phyloP scores from a whole-genome alignment of 2,888 invertebrate species.

The Drosophila lutescens region DNA sequence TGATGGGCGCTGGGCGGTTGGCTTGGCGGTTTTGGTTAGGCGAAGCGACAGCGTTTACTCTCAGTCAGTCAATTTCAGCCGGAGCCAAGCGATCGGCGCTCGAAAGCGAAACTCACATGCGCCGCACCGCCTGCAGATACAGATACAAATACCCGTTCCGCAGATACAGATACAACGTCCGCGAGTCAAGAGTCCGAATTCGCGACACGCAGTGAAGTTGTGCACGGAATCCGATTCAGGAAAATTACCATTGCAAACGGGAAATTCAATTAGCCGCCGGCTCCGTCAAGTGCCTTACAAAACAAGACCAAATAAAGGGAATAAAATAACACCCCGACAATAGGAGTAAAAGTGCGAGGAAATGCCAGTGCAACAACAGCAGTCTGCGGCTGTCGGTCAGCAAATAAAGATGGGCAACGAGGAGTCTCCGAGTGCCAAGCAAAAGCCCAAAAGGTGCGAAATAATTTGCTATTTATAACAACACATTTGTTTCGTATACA shows the following conservation, averaged over 20 bases:
- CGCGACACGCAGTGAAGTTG: constrained; percentile 38
- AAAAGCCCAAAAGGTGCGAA: constrained; percentile 57
- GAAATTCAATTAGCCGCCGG: constrained; percentile 16
- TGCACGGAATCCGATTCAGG: constrained; percentile 20
- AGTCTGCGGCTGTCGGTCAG: constrained; percentile 16
- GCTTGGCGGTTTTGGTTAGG: constrained; percentile 22
- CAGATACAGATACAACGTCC: constrained; percentile 26
- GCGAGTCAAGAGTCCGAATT: constrained; percentile 23
- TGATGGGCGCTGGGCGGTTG: constrained; percentile 40
- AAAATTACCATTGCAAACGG: constrained; percentile 34
- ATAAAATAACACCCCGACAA: constrained; percentile 20
- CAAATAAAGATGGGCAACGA: constrained; percentile 37
- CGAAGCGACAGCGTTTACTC: constrained; percentile 46
- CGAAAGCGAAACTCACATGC: constrained; percentile 56
- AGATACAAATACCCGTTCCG: constrained; percentile 34
- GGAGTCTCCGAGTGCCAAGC: constrained; percentile 27
- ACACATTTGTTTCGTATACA: constrained; percentile 15
- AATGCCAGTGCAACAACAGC: constrained; percentile 28
- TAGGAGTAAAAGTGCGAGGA: constrained; percentile 22
- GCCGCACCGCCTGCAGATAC: constrained; percentile 48
- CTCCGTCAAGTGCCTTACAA: constrained; percentile 38
- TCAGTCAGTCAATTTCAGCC: constrained; percentile 54
- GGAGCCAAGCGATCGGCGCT: constrained; percentile 34
- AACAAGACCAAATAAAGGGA: background rate
- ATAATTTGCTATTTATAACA: constrained; percentile 18